These are phyloP conservation scores for Eunapius fragilis DNA, from an alignment of 37 sponge, comb jelly and placozoan species.

Conservation along the genomic window DNA sequence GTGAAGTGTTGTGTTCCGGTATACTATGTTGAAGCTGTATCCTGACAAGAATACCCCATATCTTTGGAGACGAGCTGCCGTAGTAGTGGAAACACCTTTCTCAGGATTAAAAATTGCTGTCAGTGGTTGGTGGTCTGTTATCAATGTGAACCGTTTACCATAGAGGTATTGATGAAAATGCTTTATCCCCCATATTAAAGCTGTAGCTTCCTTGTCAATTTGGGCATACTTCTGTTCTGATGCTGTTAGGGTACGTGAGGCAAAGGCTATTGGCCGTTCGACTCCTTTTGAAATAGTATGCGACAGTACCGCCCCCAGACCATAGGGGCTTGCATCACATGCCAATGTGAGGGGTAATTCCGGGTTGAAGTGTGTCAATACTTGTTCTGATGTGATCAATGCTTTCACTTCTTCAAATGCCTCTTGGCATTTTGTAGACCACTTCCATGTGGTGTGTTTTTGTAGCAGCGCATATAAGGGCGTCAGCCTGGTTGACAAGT, in stretches of 20 bases:
- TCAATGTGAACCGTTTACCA: constrained; percentile 53
- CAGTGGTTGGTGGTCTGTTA: constrained; percentile 61
- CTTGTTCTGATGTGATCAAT: constrained; percentile 9
- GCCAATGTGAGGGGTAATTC: constrained; percentile 23
- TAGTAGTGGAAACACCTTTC: constrained; percentile 33
- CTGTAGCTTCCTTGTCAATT: constrained; percentile 56
- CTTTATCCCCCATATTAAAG: constrained; percentile 37
- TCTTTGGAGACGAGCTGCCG: constrained; percentile 43
- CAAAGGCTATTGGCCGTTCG: constrained; percentile 49
- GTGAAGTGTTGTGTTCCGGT: constrained; percentile 33
- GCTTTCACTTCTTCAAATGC: constrained; percentile 32
- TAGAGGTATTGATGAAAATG: constrained; percentile 67
- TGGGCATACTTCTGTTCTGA: constrained; percentile 64
- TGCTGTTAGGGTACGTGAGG: constrained; percentile 53
- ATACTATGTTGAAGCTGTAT: constrained; percentile 45
- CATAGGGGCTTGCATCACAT: constrained; percentile 51
- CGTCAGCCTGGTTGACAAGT: constrained; percentile 24
- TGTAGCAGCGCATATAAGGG: constrained; percentile 33
- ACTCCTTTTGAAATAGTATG: constrained; percentile 17
- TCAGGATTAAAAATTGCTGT: constrained; percentile 46
- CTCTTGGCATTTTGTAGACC: constrained; percentile 11
- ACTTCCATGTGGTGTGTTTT: constrained; percentile 26
- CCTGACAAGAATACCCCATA: constrained; percentile 48
- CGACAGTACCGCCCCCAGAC: constrained; percentile 49
- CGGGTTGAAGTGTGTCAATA: constrained; percentile 37